phyloP scores from a whole-genome alignment of 37 sponge, comb jelly and placozoan genomes.

The Oopsacas minuta region DNA sequence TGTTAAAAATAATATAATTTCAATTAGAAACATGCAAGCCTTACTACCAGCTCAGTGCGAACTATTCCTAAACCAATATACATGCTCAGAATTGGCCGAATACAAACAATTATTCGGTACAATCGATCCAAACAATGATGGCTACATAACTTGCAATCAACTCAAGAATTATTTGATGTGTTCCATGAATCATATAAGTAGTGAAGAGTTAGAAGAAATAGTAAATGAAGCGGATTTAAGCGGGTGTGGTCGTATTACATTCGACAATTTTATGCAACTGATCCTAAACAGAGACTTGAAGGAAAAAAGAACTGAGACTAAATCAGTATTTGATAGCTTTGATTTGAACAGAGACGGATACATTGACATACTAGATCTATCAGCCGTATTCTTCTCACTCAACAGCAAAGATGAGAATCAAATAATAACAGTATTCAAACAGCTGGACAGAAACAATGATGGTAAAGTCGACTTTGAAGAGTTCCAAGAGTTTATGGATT shows the following conservation, averaged over 20 bases:
- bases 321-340: neutral
- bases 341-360: constrained; percentile 2
- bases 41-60: neutral
- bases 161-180: neutral
- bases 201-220: neutral
- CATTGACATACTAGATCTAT: neutral
- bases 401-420: constrained; percentile 12
- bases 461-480: neutral
- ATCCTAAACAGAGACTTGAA: neutral
- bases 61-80: neutral
- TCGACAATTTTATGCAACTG: neutral
- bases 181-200: neutral
- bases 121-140: constrained; percentile 5
- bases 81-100: neutral
- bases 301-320: neutral
- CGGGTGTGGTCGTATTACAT: neutral
- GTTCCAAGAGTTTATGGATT: neutral
- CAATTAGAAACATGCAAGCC: neutral
- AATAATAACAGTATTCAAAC: neutral
- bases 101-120: neutral
- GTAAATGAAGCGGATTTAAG: neutral
- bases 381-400: constrained; percentile 1
- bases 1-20: too few relatives aligned
- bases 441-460: neutral
- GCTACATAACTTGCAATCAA: neutral